These are phyloP conservation scores for Rhynchotus rufescens DNA, from an alignment of 2,797 vertebrate genomes.

Conservation along the genomic window DNA sequence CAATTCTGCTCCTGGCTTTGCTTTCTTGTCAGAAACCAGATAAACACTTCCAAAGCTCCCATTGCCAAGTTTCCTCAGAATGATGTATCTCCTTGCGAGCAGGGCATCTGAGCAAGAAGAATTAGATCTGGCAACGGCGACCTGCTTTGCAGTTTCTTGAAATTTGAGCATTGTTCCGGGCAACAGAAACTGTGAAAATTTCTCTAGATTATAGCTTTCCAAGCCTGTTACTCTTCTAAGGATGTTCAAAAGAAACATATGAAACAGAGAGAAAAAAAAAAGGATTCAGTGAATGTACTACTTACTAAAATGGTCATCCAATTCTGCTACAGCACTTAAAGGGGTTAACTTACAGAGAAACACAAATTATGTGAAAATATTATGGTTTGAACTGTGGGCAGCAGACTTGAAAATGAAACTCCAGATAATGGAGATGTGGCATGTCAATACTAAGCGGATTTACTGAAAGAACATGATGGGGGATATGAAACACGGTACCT, in stretches of 20 bases:
- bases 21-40: slow-evolving; percentile 85
- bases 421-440: neutral
- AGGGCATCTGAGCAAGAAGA: slow-evolving; percentile 44
- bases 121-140: neutral
- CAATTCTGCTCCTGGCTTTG: slow-evolving; percentile 79
- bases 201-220: neutral
- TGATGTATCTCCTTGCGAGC: slow-evolving; percentile 82
- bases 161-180: slow-evolving; percentile 78
- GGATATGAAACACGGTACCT: neutral
- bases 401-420: neutral
- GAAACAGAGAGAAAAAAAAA: neutral
- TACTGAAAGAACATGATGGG: neutral
- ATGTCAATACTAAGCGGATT: neutral
- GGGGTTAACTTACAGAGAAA: neutral
- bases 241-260: neutral
- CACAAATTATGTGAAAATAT: neutral
- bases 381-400: neutral
- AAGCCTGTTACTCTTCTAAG: slow-evolving; percentile 22
- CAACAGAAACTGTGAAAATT: neutral
- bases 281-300: neutral
- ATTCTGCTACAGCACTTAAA: neutral
- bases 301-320: neutral
- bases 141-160: slow-evolving; percentile 73
- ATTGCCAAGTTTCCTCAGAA: slow-evolving; percentile 81
- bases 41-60: slow-evolving; percentile 87